A percentile compares a stretch with the other conserved stretches of the same genome.
phyloP scores from a whole-genome alignment of 2,113 vertebrate species.

The Pelusios castaneus region DNA sequence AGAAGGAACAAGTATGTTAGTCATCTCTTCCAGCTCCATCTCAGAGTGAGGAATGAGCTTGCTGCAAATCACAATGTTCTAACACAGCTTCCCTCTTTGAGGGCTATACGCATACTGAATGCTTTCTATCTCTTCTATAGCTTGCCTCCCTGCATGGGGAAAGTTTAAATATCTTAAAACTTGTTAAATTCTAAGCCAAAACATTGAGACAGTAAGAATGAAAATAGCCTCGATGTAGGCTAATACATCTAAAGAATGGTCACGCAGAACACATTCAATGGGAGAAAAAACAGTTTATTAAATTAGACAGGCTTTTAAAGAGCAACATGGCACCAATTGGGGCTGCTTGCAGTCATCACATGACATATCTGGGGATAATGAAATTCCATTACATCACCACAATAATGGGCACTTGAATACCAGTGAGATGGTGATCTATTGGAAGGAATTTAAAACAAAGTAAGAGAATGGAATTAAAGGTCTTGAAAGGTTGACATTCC shows the following conservation, averaged over 20 bases:
- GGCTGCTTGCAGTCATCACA: not conserved
- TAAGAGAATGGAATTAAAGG: not conserved
- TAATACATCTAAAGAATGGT: not conserved
- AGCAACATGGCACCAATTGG: not conserved
- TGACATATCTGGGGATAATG: not conserved
- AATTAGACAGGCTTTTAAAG: slow-evolving; percentile 14
- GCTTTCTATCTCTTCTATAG: not conserved
- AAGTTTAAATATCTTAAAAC: not conserved
- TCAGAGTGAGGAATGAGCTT: slow-evolving; percentile 40
- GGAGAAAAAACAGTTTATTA: not conserved
- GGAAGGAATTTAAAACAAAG: not conserved
- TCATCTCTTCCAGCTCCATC: not conserved
- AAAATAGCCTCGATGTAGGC: not conserved
- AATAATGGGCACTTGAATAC: not conserved
- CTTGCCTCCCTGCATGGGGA: not conserved
- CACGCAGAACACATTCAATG: not conserved
- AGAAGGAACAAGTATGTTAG: slow-evolving; percentile 28
- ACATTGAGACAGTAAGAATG: not conserved
- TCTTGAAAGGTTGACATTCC: accelerated
- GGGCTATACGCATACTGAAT: not conserved
- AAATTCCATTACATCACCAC: not conserved
- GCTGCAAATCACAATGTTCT: slow-evolving; percentile 12
- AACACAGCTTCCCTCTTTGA: not conserved
- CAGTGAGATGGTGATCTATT: not conserved
- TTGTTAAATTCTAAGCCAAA: not conserved